A percentile compares a stretch with the other conserved stretches of the same genome.
phyloP scores from a whole-genome alignment of 2,888 invertebrate species.

The Lochmaea capreae region DNA sequence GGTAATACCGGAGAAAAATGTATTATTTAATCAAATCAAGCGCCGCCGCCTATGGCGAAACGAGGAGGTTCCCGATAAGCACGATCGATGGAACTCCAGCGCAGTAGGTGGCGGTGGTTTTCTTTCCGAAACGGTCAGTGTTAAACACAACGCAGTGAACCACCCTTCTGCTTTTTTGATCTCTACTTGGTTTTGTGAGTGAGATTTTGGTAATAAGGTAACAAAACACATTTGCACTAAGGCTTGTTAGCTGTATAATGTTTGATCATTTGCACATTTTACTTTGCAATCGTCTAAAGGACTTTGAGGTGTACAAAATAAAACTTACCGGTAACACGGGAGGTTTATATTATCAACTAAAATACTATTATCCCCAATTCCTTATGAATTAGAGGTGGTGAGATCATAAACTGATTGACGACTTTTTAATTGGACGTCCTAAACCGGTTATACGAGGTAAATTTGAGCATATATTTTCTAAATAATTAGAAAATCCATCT shows the following conservation, averaged over 20 bases:
- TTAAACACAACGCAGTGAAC: conserved; percentile 54
- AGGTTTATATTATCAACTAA: neutral
- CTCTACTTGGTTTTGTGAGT: conserved; percentile 11
- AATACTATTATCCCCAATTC: neutral
- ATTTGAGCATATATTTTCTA: no score
- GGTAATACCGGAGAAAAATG: no score
- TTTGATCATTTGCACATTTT: conserved; percentile 23
- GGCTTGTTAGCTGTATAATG: neutral
- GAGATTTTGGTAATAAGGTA: conserved; percentile 55
- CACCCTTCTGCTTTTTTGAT: conserved; percentile 46
- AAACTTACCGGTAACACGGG: neutral
- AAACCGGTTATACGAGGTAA: no score
- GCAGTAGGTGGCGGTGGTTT: conserved; percentile 48
- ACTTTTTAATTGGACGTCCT: no score
- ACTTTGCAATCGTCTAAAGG: neutral
- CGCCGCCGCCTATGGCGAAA: conserved; percentile 38
- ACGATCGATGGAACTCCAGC: conserved; percentile 57
- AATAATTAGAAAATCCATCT: no score
- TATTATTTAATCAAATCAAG: no score
- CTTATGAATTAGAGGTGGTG: no score
- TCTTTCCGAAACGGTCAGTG: conserved; percentile 47
- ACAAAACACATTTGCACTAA: conserved; percentile 20
- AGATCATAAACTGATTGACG: no score
- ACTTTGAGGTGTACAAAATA: neutral
- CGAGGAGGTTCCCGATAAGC: conserved; percentile 29